Evolutionary conservation across 2,113 vertebrate genomes (phyloP).

Genomic region (Propithecus coquereli): DNA sequence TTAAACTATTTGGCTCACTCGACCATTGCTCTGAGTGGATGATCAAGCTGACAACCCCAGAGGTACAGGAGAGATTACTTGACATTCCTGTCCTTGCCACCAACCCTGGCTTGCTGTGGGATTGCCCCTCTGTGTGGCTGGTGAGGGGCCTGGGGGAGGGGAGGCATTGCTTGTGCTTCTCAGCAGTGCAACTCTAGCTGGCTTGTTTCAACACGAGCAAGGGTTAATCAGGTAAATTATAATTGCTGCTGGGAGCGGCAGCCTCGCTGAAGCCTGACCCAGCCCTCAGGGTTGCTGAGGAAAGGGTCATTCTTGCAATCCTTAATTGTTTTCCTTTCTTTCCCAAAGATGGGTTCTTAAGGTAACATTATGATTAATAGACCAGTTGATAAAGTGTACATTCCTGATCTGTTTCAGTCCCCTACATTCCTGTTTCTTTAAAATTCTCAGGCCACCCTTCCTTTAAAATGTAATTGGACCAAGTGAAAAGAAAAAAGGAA

Average conservation of each 20-base stretch:
- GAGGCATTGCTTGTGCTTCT: background rate
- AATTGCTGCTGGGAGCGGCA: conserved; percentile 32
- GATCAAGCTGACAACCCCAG: background rate
- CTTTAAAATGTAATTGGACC: background rate
- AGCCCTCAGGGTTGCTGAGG: background rate
- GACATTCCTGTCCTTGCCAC: background rate
- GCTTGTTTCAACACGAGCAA: conserved; percentile 26
- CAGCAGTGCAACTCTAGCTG: background rate
- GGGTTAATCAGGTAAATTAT: conserved; percentile 46
- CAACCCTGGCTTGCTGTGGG: background rate
- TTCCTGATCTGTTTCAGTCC: background rate
- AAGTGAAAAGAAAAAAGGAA: background rate
- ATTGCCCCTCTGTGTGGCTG: background rate
- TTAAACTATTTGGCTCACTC: conserved; percentile 7
- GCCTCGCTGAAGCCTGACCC: background rate
- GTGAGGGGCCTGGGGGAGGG: background rate
- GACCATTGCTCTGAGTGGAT: background rate
- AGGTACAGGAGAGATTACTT: background rate
- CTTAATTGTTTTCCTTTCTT: background rate
- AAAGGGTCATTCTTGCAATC: background rate
- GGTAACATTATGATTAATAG: background rate
- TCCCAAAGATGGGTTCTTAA: background rate
- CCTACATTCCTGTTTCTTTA: background rate
- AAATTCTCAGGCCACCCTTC: background rate
- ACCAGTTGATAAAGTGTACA: background rate